Evolutionary conservation across 2,797 vertebrate species (phyloP), one percentile per base, ranked within the genome.

Genomic region (Petrocephalus sullivani): DNA sequence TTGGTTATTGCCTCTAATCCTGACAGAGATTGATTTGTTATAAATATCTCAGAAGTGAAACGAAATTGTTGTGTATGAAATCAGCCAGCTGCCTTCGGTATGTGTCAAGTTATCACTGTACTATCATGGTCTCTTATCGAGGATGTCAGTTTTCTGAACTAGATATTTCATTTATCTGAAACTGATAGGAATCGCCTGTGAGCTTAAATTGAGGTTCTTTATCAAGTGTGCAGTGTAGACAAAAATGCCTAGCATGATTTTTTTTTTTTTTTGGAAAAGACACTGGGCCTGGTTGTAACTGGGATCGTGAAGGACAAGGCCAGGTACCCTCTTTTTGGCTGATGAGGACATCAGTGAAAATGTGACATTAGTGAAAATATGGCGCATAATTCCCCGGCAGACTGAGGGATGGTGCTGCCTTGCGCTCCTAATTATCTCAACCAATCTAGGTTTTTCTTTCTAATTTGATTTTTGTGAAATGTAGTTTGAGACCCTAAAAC

Each of bases 21-120:
- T 91, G 90, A 89, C 87, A 89, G 84, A 90, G 90, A 92, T 87
- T 53, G 88, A 90, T 89, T 83, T 60, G 41, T 19, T 41, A 37
- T 90, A 90, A 91, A 91, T 89, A 90, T 88, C 4, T 64, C 64
- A 41, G 71, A 87, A 60, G 78, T 81, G 61, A 88, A 91, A 91
- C 67, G 85, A 90, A 87, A 90, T 91, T 64, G 87, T 53, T 46
- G 21, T n/a, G 56, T 46, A 16, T 78, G 75, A 64, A 58, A 89
- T 88, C 87, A 81, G 67, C 88, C 60, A 54, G 16, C 81, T 83
- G 78, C 87, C 41, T n/a, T 84, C 41, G 16, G 57, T 49, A 37
- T 56, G 78, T 88, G 56, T 88, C 78, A 53, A 61, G 87, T 64
- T 88, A 83, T 84, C 51, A 87, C 57, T 14, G 14, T 33, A 58